Evolutionary conservation across 1,140 invertebrate genomes (phyloP), one percentile per base, ranked within the genome.

Genomic region (Mercenaria mercenaria): DNA sequence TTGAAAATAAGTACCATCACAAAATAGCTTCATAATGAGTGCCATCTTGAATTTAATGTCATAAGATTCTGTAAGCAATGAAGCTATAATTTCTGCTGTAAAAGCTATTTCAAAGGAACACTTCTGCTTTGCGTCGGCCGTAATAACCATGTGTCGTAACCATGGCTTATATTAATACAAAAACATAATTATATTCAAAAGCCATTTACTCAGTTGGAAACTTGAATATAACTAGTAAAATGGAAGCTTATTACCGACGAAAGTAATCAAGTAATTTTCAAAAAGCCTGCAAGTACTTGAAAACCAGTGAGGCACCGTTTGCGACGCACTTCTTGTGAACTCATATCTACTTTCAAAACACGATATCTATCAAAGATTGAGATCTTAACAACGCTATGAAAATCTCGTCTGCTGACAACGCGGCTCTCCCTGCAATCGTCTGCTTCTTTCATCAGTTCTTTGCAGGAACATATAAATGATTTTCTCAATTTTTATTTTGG

Each of bases 221-320:
- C 83, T 43, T 34, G 29, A 26, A 43, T 52, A 52, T 50, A 43
- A 37, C 67, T 34, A 41, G 67, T 56, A 85, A 85, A 85, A 34
- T n/a, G 47, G 29, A 59, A 20, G 47, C 47, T 72, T 72, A 85
- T 85, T 52, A 56, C 47, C 64, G 34, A 26, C 18, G 32, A 85
- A 72, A 85, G 83, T 85, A 85, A 85, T 85, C 47, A 72, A 85
- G 50, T 56, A 85, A 85, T 85, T 74, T 72, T 85, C 50, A 85
- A 85, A 72, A 56, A 72, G 64, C 64, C 83, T 85, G 64, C 69
- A 59, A 85, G 67, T 59, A 72, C 83, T 85, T 85, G 83, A 85
- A 85, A 74, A 52, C 41, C 61, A n/a, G 41, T 23, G 59, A 47
- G 81, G 61, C 39, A 69, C 26, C 59, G 81, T 23, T 50, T 61